Evolutionary conservation across 1,140 invertebrate species (phyloP), one percentile per base, ranked within the genome.

Genomic region (Pachypsylla venusta): DNA sequence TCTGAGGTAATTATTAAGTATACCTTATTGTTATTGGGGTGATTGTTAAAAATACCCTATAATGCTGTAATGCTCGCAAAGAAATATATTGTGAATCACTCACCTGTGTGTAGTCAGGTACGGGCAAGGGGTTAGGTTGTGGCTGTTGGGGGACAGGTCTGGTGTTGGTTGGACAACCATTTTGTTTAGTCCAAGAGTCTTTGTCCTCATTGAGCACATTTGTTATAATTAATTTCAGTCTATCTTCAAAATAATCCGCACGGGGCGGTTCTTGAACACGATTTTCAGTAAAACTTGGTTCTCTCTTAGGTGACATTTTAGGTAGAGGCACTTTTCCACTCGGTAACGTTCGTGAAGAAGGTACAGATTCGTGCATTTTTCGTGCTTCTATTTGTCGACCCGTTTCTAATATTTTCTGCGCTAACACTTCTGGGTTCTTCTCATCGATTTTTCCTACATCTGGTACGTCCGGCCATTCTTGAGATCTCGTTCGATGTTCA

Each of bases 161-260:
- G 22, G 40, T n/a, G 20, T 19, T 24, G 53, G 25, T 24, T 14
- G 25, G 55, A 7, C 39, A 16, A 3, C 22, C 25, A 4, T 22
- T 25, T 40, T 73, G 71, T 54, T 71, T 72, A 56, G 70, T 75
- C 26, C 78, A 71, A 60, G 77, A 76, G 59, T 79, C 77, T 60
- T 83, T 79, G 70, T 91, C 87, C 68, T 92, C 89, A 70, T 93
- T 92, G 2, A 94, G 70, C 19, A 89, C 87, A 35, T 84, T 89
- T 2, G 89, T 92, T 56, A 94, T 93, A 54, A 94, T 92, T 70
- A 84, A 89, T 70, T 93, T 92, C 2, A 94, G 75, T n/a, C 89
- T 76, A 70, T 93, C 89, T 69, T 93, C 89, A 68, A 90, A 93
- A 70, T 92, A 89, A 20, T 84, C 83, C 22, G 90, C 84, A 66